Evolutionary conservation across 2,113 vertebrate species (phyloP).

Genomic region (Malaclemys terrapin): DNA sequence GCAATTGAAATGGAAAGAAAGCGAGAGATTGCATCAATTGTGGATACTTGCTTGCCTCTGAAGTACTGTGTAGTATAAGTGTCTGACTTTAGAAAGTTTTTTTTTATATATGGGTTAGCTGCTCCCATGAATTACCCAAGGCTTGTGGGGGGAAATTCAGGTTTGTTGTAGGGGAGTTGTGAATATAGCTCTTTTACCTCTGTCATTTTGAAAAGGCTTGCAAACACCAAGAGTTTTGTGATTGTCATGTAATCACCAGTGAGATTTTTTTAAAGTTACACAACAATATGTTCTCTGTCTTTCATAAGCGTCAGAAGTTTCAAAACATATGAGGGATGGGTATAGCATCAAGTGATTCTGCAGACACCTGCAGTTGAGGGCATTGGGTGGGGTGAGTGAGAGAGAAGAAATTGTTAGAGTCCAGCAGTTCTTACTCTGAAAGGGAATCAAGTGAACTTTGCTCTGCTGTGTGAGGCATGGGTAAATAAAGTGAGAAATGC

Average conservation of each 20-base stretch:
- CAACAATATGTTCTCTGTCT: conserved; percentile 33
- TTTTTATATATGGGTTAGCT: conserved; percentile 21
- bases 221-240: conserved; percentile 6
- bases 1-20: neutral
- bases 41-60: neutral
- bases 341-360: neutral
- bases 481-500: neutral
- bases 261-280: conserved; percentile 61
- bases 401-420: neutral
- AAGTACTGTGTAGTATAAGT: neutral
- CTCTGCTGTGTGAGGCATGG: neutral
- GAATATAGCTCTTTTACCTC: conserved; percentile 62
- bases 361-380: neutral
- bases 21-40: neutral
- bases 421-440: neutral
- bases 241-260: conserved; percentile 40
- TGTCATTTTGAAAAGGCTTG: conserved; percentile 27
- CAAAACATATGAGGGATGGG: conserved; percentile 61
- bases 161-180: conserved; percentile 47
- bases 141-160: conserved; percentile 10
- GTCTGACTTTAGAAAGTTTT: conserved; percentile 23
- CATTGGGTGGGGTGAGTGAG: neutral
- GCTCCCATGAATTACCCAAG: conserved; percentile 47
- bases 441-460: neutral
- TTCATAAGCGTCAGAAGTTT: conserved; percentile 53